Evolutionary conservation across 2,113 vertebrate genomes (phyloP), one percentile per base, ranked within the genome.

Genomic region (Spizaetus ornatus): DNA sequence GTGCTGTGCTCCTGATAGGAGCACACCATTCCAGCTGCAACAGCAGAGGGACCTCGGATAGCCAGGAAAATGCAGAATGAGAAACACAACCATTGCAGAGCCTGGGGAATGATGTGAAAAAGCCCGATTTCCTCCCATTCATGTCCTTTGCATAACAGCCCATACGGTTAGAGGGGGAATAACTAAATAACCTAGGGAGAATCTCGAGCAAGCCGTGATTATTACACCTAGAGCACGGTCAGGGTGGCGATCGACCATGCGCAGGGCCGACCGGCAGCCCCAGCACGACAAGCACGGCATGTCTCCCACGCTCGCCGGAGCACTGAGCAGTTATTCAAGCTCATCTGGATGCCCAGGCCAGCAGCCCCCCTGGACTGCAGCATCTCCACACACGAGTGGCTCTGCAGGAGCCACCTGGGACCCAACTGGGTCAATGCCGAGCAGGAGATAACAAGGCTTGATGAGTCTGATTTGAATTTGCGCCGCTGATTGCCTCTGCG

Each of bases 181-280:
- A 47, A 65, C 22, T 17, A 34, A 50, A 48, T 22, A 61, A 23
- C 22, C 4, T 3, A 25, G 38, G 32, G 17, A 50, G 19, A 59
- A 18, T 11, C 34, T 19, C 3, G 29, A 56, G 42, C 50, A 26
- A 21, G 48, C 14, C 8, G 1, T 11, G 38, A 20, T 27, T 20
- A 6, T n/a, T 25, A 22, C 17, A 29, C 18, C 71, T 8, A 12
- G 25, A 42, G n/a, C 53, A 13, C 0, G 3, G 19, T 25, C 53
- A 9, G 29, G 50, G 27, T 26, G 34, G 32, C 1, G 4, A 53
- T 4, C 0, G 10, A 18, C 31, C 16, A 3, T 1, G 13, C 1
- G 6, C 42, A 10, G 18, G 48, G 18, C n/a, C n/a, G 8, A 9
- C 52, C 12, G 5, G 40, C 79, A 82, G 80, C 43, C 29, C 53